Percentiles rank a stretch among this genome's conserved stretches.
Conservation (phyloP, 2,113 vertebrate species). For the Pygoscelis antarcticus region DNA sequence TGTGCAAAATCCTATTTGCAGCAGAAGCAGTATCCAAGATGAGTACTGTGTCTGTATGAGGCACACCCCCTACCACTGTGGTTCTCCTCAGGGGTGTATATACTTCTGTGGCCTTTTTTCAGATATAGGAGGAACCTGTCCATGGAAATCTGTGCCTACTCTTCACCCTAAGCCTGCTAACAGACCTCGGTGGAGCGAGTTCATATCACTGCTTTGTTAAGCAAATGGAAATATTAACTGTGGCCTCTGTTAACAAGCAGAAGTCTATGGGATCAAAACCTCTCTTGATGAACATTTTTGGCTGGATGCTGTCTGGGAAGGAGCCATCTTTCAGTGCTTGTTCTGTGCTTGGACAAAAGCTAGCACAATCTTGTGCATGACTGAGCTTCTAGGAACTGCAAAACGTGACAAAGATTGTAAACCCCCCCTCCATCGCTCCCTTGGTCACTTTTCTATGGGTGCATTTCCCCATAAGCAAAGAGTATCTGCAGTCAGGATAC, state of each 20-base stretch:
- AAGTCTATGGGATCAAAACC: not conserved
- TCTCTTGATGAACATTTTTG: not conserved
- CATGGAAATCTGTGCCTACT: not conserved
- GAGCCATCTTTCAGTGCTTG: not conserved
- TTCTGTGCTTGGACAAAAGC: not conserved
- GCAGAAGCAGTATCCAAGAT: not conserved
- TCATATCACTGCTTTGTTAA: not conserved
- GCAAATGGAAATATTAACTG: not conserved
- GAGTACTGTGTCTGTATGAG: not conserved
- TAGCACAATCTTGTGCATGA: not conserved
- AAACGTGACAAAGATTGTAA: not conserved
- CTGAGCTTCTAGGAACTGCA: not conserved
- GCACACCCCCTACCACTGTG: not conserved
- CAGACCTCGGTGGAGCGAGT: not conserved
- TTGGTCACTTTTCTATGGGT: not conserved
- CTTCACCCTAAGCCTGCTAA: not conserved
- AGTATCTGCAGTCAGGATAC: not conserved
- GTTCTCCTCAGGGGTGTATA: not conserved
- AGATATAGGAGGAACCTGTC: not conserved
- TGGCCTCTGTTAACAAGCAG: not conserved
- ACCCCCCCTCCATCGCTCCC: not conserved
- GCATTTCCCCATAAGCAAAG: not conserved
- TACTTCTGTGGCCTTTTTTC: not conserved
- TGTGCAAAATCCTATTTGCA: not conserved
- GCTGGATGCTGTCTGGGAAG: not conserved